Percentiles rank a stretch among this genome's conserved stretches.
These are phyloP conservation scores for Mastomys natalensis DNA, from an alignment of 2,113 vertebrate genomes.

Conservation along the genomic window DNA sequence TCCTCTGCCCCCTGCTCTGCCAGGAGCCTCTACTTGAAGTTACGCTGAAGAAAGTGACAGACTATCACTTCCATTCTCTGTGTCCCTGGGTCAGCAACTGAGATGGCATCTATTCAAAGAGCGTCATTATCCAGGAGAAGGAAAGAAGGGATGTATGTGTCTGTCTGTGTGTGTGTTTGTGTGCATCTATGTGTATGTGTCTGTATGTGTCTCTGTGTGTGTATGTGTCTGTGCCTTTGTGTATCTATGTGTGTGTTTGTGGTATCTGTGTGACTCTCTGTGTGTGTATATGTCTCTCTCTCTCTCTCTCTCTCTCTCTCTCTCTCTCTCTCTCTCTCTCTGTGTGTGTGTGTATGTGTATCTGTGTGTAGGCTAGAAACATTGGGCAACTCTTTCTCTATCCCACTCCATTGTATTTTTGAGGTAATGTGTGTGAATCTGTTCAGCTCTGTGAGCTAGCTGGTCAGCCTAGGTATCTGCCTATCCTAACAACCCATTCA, in stretches of 20 bases:
- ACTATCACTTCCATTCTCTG: slow-evolving; percentile 6
- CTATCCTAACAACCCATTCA: too few relatives aligned
- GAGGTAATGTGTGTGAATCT: neutral
- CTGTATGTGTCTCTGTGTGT: too few relatives aligned
- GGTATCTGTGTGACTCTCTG: too few relatives aligned
- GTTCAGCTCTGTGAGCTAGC: neutral
- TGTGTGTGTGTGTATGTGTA: neutral
- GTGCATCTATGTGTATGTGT: neutral
- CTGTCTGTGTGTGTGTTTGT: neutral
- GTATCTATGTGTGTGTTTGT: too few relatives aligned
- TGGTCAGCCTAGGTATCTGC: neutral
- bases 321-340: too few relatives aligned
- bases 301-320: too few relatives aligned
- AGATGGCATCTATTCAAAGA: slow-evolving; percentile 3
- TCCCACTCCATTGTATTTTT: neutral
- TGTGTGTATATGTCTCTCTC: neutral
- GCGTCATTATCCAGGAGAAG: neutral
- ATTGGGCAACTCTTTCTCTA: neutral
- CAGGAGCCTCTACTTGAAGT: neutral
- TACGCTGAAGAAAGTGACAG: neutral
- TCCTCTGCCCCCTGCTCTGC: neutral
- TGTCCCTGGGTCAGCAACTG: neutral
- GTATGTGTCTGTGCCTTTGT: neutral
- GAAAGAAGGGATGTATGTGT: neutral
- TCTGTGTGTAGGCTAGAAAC: neutral